A percentile compares a stretch with the other conserved stretches of the same genome.
phyloP scores from a whole-genome alignment of 1,140 invertebrate species.

The Sitobion miscanthi region DNA sequence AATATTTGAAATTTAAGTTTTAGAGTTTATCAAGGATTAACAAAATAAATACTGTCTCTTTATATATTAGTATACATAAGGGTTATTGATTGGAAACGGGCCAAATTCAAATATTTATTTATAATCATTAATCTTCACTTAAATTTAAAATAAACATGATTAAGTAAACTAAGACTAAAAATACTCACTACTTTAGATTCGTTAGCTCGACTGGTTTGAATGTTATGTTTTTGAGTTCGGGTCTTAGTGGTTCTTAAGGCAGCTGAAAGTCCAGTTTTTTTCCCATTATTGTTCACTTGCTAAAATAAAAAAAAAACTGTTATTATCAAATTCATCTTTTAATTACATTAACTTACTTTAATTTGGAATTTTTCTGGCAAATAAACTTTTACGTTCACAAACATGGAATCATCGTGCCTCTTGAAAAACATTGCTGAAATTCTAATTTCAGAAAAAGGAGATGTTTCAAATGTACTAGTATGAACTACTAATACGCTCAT shows the following conservation, averaged over 20 bases:
- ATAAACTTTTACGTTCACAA: slow-evolving; percentile 73
- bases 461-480: slow-evolving; percentile 85
- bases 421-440: slow-evolving; percentile 88
- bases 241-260: slow-evolving; percentile 47
- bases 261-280: slow-evolving; percentile 44
- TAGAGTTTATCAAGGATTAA: not conserved
- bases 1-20: not conserved
- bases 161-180: not conserved
- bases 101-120: not conserved
- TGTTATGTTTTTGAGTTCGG: slow-evolving; percentile 27
- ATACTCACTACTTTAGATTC: slow-evolving; percentile 45
- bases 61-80: no score
- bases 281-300: slow-evolving; percentile 54
- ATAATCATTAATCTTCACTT: not conserved
- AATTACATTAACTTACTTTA: slow-evolving; percentile 52
- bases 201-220: slow-evolving; percentile 38
- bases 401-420: slow-evolving; percentile 71
- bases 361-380: slow-evolving; percentile 63
- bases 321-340: not conserved
- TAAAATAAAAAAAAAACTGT: not conserved
- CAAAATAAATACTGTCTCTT: no score
- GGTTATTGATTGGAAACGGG: not conserved
- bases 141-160: no score
- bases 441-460: slow-evolving; percentile 82
- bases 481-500: slow-evolving; percentile 86